These are phyloP conservation scores for Athrips mouffetella DNA, from an alignment of 2,888 invertebrate species.

Conservation along the genomic window DNA sequence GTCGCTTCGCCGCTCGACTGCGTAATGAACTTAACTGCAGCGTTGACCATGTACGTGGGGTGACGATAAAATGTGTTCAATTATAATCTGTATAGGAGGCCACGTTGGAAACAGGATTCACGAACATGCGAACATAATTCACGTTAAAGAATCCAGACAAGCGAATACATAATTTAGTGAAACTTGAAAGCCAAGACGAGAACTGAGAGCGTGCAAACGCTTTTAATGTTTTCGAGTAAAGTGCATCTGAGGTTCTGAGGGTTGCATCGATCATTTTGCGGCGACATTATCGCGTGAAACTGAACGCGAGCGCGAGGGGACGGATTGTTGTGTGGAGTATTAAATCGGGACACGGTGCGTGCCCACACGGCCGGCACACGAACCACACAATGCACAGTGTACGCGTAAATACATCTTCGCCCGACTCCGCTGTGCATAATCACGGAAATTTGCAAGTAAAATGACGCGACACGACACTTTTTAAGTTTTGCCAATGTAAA, in stretches of 20 bases:
- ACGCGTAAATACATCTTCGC: slow-evolving; percentile 66
- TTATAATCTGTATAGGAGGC: slow-evolving; percentile 36
- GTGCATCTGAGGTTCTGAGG: slow-evolving; percentile 40
- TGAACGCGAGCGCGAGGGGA: slow-evolving; percentile 31
- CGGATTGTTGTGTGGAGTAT: slow-evolving; percentile 30
- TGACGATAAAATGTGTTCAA: slow-evolving; percentile 49
- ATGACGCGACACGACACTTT: slow-evolving; percentile 62
- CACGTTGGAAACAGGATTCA: slow-evolving; percentile 25
- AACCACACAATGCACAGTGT: slow-evolving; percentile 60
- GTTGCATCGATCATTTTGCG: slow-evolving; percentile 52
- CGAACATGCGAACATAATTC: slow-evolving; percentile 17
- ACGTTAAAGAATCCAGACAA: slow-evolving; percentile 17
- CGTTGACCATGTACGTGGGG: slow-evolving; percentile 46
- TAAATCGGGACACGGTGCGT: slow-evolving; percentile 44
- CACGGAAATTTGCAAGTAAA: slow-evolving; percentile 71
- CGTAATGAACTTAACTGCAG: slow-evolving; percentile 59
- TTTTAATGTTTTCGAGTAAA: slow-evolving; percentile 44
- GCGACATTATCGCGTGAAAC: slow-evolving; percentile 45
- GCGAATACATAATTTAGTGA: slow-evolving; percentile 21
- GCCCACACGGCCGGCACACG: slow-evolving; percentile 51
- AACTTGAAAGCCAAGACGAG: slow-evolving; percentile 19
- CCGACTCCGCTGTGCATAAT: slow-evolving; percentile 67
- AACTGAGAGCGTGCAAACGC: slow-evolving; percentile 28
- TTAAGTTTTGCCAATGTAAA: slow-evolving; percentile 65
- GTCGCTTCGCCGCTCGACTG: slow-evolving; percentile 57